Evolutionary conservation across 2,797 vertebrate species (phyloP).

Genomic region (Halcyon chelicuti): DNA sequence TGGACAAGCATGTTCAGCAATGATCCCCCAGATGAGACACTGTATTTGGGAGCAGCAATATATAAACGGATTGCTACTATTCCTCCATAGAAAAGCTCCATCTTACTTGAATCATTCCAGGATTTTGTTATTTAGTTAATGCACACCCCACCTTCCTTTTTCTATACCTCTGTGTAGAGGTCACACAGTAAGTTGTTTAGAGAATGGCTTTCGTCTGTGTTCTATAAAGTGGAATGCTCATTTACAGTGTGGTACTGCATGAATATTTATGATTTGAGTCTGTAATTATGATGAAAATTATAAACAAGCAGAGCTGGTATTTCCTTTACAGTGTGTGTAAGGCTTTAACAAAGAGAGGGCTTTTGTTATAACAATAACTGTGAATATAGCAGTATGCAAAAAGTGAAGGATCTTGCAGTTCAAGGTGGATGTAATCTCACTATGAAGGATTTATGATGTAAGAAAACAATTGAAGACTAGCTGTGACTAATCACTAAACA

Average conservation of each 20-base stretch:
- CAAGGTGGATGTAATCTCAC: neutral
- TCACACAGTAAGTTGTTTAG: neutral
- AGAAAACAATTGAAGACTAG: neutral
- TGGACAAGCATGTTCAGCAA: neutral
- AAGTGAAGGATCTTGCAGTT: neutral
- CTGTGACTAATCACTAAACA: neutral
- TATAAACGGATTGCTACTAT: neutral
- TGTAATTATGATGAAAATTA: neutral
- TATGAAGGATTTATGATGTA: neutral
- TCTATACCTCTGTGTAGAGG: neutral
- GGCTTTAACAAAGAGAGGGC: neutral
- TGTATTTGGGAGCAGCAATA: neutral
- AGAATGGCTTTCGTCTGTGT: neutral
- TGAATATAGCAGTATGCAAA: neutral
- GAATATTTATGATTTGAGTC: constrained; percentile 14
- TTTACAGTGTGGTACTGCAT: neutral
- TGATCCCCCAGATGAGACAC: neutral
- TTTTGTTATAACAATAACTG: neutral
- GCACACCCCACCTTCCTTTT: neutral
- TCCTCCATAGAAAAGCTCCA: neutral
- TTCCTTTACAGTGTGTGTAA: neutral
- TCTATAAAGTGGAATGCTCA: neutral
- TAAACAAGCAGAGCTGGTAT: neutral
- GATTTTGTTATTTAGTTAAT: neutral
- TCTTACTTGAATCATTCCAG: neutral